Percentiles rank a stretch among this genome's conserved stretches.
Conservation (phyloP, 2,797 vertebrate species). For the Pseudomugil tenellus region DNA sequence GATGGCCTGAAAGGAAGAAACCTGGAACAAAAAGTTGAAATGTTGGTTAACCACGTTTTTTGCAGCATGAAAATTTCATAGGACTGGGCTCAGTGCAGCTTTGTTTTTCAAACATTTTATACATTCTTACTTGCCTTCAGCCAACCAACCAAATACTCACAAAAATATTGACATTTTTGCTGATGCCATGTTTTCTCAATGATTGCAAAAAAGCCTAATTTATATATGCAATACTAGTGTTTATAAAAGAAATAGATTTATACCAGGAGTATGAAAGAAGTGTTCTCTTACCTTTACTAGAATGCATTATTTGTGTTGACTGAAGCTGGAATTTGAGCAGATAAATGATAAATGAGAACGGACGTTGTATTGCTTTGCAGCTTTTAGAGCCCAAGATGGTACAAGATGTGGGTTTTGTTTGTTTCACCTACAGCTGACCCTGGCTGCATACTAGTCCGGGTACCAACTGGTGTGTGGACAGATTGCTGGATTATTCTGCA, state of each 20-base stretch:
- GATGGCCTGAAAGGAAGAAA: conserved; percentile 1
- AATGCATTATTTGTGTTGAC: conserved; percentile 3
- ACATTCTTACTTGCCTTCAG: conserved; percentile 27
- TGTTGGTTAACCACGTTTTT: conserved; percentile 1
- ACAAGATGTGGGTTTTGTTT: conserved; percentile 14
- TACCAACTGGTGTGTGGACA: no score
- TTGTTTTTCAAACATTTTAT: conserved; percentile 20
- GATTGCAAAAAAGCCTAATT: conserved; percentile 22
- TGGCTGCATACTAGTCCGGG: no score
- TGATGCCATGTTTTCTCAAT: conserved; percentile 40
- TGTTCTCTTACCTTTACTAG: neutral
- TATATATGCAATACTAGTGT: conserved; percentile 13
- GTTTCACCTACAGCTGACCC: neutral
- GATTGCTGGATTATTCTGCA: no score
- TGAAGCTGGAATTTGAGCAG: neutral
- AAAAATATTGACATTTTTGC: conserved; percentile 26
- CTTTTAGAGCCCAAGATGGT: conserved; percentile 6
- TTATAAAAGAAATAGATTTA: conserved; percentile 7
- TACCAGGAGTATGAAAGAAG: neutral
- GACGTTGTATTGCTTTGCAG: conserved; percentile 10
- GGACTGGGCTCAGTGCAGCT: conserved; percentile 1
- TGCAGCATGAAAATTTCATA: conserved; percentile 22
- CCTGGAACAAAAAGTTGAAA: neutral
- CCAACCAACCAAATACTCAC: conserved; percentile 29
- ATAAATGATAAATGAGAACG: conserved; percentile 21